Percentiles rank a stretch among this genome's conserved stretches.
Evolutionary conservation across 2,888 invertebrate species (phyloP).

Genomic region (Amphipyra berbera): DNA sequence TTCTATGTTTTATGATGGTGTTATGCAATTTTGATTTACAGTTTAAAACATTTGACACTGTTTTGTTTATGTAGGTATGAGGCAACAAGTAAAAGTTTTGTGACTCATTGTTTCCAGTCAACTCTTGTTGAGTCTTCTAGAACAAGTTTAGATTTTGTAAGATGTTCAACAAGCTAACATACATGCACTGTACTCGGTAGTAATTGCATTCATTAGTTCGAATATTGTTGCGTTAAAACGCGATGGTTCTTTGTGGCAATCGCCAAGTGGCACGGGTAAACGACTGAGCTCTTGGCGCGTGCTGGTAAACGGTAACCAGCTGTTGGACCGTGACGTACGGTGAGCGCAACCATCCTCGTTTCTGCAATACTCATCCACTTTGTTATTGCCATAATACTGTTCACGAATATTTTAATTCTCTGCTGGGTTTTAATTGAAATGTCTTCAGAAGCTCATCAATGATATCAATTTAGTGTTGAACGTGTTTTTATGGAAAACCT

Average conservation of each 20-base stretch:
- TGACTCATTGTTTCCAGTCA: constrained; percentile 3
- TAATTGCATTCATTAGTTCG: constrained; percentile 32
- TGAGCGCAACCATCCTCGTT: constrained; percentile 80
- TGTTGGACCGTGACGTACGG: constrained; percentile 80
- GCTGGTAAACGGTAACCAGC: constrained; percentile 73
- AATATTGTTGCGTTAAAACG: constrained; percentile 27
- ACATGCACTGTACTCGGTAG: neutral
- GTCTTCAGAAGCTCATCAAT: too few species aligned
- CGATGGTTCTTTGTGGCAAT: constrained; percentile 59
- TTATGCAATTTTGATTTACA: too few species aligned
- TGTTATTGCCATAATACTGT: constrained; percentile 66
- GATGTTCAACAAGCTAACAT: constrained; percentile 14
- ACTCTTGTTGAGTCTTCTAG: neutral
- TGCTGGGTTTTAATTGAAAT: constrained; percentile 27
- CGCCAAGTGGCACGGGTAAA: constrained; percentile 63
- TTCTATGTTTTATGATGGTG: neutral
- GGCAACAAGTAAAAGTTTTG: constrained; percentile 6
- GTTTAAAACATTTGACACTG: neutral
- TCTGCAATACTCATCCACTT: constrained; percentile 69
- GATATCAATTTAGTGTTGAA: neutral
- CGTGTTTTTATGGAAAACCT: neutral
- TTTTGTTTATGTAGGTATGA: constrained; percentile 2
- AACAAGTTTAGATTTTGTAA: constrained; percentile 10
- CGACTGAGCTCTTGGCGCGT: constrained; percentile 71
- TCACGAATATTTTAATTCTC: constrained; percentile 22